A percentile compares a stretch with the other conserved stretches of the same genome.
Conservation (phyloP, 2,113 vertebrate genomes). For the Cephalopholis sonnerati region DNA sequence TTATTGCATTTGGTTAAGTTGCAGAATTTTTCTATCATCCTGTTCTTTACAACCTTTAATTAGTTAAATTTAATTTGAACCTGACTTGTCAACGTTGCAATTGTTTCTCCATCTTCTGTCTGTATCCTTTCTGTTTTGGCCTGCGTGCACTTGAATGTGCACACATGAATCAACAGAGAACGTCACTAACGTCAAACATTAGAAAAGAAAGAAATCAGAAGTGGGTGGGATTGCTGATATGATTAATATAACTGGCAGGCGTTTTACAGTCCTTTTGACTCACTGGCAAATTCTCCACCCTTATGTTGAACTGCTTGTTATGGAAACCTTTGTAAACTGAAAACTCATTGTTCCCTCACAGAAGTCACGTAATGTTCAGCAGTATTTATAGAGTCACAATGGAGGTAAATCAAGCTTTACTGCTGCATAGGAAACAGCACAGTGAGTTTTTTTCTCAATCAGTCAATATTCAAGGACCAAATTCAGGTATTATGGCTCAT, state of each 20-base stretch:
- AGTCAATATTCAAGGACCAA: background rate
- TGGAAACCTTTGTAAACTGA: conserved; percentile 10
- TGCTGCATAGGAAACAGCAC: background rate
- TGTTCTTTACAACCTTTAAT: background rate
- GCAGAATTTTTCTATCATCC: background rate
- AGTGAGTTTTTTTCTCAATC: background rate
- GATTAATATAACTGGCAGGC: background rate
- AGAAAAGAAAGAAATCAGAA: conserved; percentile 21
- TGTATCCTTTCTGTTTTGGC: background rate
- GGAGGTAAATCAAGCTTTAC: background rate
- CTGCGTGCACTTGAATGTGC: background rate
- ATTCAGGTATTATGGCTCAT: background rate
- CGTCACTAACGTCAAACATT: conserved; percentile 18
- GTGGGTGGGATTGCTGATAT: conserved; percentile 17
- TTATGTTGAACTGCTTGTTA: background rate
- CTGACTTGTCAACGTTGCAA: background rate
- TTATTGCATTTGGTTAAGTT: background rate
- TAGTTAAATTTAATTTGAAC: conserved; percentile 1
- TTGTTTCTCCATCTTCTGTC: background rate
- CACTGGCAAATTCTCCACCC: background rate
- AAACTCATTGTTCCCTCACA: background rate
- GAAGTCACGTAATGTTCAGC: background rate
- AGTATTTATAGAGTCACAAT: background rate
- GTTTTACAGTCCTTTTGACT: background rate
- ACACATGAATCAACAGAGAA: background rate